phyloP scores from a whole-genome alignment of 2,797 vertebrate genomes.

The Scleropages formosus region DNA sequence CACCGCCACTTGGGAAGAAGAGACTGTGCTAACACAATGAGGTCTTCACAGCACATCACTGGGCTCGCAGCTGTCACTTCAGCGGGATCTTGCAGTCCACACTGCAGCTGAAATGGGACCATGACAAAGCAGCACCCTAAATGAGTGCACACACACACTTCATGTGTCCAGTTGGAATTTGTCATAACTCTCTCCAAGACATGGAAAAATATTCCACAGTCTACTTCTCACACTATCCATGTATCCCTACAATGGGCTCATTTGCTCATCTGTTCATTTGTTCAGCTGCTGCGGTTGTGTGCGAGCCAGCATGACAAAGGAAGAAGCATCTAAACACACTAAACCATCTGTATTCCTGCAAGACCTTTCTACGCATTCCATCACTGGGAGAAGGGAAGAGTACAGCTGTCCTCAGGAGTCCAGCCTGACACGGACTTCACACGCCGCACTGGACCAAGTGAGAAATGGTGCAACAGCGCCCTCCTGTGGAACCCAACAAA shows the following conservation, averaged over 20 bases:
- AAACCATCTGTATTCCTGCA: conserved; percentile 1
- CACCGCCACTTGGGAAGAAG: conserved; percentile 52
- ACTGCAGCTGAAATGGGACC: no score
- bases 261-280: conserved; percentile 1
- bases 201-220: not conserved
- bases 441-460: not conserved
- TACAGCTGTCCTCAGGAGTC: not conserved
- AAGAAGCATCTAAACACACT: not conserved
- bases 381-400: not conserved
- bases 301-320: not conserved
- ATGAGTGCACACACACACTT: not conserved
- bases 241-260: not conserved
- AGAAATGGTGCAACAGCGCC: conserved; percentile 3
- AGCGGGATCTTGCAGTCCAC: no score
- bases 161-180: not conserved
- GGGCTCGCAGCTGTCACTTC: not conserved
- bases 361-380: not conserved
- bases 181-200: not conserved
- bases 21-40: conserved; percentile 49
- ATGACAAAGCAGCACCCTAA: not conserved
- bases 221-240: conserved; percentile 3
- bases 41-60: not conserved
- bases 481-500: not conserved
- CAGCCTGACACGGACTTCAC: not conserved
- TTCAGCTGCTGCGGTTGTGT: not conserved